These are phyloP conservation scores for Herminia tarsipennalis DNA, from an alignment of 2,888 invertebrate species.

Conservation along the genomic window DNA sequence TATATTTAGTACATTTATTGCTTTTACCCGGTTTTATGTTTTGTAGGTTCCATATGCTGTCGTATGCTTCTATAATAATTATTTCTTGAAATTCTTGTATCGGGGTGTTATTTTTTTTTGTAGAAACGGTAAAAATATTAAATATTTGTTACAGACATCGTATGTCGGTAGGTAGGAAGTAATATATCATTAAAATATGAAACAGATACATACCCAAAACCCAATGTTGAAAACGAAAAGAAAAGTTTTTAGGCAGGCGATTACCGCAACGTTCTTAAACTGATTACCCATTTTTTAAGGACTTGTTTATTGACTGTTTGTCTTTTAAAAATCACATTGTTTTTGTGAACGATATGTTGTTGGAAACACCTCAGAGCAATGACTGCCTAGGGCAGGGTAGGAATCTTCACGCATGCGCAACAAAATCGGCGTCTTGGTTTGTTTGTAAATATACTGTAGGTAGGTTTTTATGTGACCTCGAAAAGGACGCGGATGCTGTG, in stretches of 20 bases:
- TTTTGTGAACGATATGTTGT: conserved; percentile 20
- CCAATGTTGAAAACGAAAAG: conserved; percentile 92
- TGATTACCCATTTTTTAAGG: conserved; percentile 90
- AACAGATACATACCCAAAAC: conserved; percentile 93
- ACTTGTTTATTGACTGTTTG: conserved; percentile 13
- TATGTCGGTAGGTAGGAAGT: too few relatives aligned
- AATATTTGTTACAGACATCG: too few relatives aligned
- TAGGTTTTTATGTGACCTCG: not conserved
- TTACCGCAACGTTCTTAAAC: conserved; percentile 89
- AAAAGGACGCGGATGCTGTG: not conserved
- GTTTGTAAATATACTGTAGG: conserved; percentile 54
- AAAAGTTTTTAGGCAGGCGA: conserved; percentile 91
- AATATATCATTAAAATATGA: not conserved
- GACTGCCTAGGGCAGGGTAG: conserved; percentile 29
- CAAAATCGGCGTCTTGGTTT: conserved; percentile 59
- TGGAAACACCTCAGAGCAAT: conserved; percentile 5
- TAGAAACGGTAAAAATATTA: too few relatives aligned
- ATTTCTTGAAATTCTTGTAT: too few relatives aligned
- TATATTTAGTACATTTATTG: too few relatives aligned
- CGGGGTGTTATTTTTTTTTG: too few relatives aligned
- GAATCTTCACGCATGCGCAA: conserved; percentile 63
- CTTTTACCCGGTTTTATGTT: too few relatives aligned
- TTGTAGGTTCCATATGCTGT: too few relatives aligned
- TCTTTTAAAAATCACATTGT: conserved; percentile 17
- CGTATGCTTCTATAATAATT: too few relatives aligned